phyloP scores from a whole-genome alignment of 2,797 vertebrate species.

The Orestias chungarensis region DNA sequence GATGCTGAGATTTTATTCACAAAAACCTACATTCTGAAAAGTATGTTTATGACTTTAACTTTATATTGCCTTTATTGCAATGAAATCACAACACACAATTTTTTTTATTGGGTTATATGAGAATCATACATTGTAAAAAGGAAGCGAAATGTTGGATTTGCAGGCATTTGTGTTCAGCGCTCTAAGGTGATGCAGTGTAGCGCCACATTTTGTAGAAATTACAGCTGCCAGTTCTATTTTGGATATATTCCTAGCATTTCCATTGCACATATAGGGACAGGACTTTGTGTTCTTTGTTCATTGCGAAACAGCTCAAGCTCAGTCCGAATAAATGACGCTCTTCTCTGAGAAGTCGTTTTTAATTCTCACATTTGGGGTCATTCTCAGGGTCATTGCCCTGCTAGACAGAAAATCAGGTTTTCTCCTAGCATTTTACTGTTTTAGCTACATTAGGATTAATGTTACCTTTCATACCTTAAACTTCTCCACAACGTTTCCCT shows the following conservation, averaged over 20 bases:
- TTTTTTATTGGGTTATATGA: not conserved
- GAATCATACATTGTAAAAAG: no score
- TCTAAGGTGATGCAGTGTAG: not conserved
- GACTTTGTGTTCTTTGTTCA: not conserved
- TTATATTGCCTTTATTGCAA: not conserved
- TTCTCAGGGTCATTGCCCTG: no score
- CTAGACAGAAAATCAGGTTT: no score
- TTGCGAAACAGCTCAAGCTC: no score
- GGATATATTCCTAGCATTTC: not conserved
- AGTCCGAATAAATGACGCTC: no score
- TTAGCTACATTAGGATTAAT: no score
- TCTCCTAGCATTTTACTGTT: no score
- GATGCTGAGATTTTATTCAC: slow-evolving; percentile 1
- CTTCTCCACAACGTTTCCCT: no score
- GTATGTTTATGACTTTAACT: not conserved
- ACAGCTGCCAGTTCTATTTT: not conserved
- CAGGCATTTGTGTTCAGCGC: not conserved
- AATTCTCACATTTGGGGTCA: no score
- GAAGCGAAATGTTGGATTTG: not conserved
- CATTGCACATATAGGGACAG: not conserved
- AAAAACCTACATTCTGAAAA: not conserved
- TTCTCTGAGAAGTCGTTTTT: no score
- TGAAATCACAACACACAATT: not conserved
- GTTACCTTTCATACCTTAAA: no score
- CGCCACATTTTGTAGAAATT: not conserved